Percentiles rank a stretch among this genome's conserved stretches.
phyloP scores from a whole-genome alignment of 2,888 invertebrate species.

The Acholoe squamosa region DNA sequence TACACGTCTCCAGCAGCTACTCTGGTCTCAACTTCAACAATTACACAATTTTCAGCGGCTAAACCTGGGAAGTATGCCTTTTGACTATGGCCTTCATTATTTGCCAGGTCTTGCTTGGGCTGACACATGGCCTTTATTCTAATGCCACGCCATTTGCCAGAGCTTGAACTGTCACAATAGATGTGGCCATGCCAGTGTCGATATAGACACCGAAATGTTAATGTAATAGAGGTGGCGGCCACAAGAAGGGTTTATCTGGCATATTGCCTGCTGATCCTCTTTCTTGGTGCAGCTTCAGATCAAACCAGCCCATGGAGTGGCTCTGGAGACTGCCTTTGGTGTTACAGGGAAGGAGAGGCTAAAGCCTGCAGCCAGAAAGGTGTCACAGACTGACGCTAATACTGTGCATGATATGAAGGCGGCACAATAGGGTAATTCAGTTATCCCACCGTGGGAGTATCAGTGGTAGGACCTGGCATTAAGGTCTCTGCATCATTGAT shows the following conservation, averaged over 20 bases:
- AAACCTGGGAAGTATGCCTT: no score
- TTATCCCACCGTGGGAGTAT: not conserved
- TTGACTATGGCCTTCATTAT: no score
- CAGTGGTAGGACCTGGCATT: constrained; percentile 29
- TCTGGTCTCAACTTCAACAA: no score
- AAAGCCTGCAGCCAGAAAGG: not conserved
- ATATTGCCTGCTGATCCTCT: not conserved
- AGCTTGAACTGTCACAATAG: not conserved
- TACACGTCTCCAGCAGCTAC: no score
- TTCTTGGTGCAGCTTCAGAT: not conserved
- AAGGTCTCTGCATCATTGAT: constrained; percentile 49
- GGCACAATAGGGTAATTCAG: constrained; percentile 1
- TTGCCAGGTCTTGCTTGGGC: no score
- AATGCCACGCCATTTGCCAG: not conserved
- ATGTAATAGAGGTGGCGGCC: not conserved
- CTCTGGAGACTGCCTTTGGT: not conserved
- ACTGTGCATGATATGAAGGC: constrained; percentile 30
- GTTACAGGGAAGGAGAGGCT: not conserved
- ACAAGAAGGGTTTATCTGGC: not conserved
- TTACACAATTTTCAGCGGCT: no score
- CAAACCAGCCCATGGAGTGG: not conserved
- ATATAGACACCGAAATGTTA: not conserved
- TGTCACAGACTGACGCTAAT: constrained; percentile 45
- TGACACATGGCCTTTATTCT: not conserved
- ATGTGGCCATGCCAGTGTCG: not conserved